These are phyloP conservation scores for Okapia johnstoni DNA, from an alignment of 2,113 vertebrate species.

Conservation along the genomic window DNA sequence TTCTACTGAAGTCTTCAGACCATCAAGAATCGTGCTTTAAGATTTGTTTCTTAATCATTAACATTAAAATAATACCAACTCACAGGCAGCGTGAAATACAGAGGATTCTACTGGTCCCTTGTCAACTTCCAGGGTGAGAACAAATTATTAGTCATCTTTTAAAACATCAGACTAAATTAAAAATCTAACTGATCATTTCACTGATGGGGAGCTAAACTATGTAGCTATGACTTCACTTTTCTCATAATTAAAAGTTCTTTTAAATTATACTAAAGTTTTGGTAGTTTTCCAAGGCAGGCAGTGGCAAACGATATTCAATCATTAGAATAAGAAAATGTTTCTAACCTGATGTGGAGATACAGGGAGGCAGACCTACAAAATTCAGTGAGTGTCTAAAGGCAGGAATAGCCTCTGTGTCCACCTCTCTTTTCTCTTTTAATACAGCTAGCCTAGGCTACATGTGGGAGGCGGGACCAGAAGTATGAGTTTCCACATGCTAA, in stretches of 20 bases:
- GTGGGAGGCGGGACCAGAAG: neutral
- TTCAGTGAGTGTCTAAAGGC: neutral
- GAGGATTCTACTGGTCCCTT: neutral
- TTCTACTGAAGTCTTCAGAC: neutral
- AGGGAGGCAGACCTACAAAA: neutral
- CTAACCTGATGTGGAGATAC: neutral
- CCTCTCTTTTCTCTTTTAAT: neutral
- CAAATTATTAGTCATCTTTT: neutral
- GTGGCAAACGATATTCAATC: neutral
- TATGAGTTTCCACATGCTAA: neutral
- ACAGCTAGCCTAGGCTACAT: neutral
- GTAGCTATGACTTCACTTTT: neutral
- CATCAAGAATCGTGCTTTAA: neutral
- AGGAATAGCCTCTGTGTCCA: neutral
- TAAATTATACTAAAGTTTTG: neutral
- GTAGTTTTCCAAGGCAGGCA: neutral
- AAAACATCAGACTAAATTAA: neutral
- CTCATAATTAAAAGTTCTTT: neutral
- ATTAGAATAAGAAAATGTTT: neutral
- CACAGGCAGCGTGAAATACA: neutral
- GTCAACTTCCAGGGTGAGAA: neutral
- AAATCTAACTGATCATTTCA: neutral
- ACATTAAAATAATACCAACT: neutral
- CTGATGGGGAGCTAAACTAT: neutral
- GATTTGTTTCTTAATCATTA: neutral